Evolutionary conservation across 1,140 invertebrate genomes (phyloP).

Genomic region (Apis florea): DNA sequence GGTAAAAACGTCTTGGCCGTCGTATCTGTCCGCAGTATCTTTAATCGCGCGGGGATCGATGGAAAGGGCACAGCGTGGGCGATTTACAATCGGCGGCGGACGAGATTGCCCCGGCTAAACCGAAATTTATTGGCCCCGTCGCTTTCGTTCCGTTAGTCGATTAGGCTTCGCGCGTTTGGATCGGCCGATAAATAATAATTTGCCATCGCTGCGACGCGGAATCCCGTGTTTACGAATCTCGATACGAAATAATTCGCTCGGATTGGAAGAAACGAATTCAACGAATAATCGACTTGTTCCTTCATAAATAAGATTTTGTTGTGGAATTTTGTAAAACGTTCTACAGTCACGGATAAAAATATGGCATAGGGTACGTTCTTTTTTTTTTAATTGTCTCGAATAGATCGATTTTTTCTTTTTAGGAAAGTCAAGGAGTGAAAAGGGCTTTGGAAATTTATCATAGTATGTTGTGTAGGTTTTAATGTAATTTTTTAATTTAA

Average conservation of each 20-base stretch:
- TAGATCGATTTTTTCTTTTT: no score
- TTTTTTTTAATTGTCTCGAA: no score
- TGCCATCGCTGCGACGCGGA: slow-evolving; percentile 50
- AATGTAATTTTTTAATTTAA: no score
- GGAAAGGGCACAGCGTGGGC: slow-evolving; percentile 24
- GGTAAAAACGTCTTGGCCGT: slow-evolving; percentile 9
- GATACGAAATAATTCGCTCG: slow-evolving; percentile 40
- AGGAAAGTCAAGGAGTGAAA: no score
- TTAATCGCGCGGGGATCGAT: slow-evolving; percentile 39
- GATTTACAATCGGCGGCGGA: slow-evolving; percentile 40
- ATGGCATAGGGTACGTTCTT: no score
- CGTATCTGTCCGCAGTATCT: slow-evolving; percentile 5
- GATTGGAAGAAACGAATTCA: background rate
- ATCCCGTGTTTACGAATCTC: slow-evolving; percentile 42
- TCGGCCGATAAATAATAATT: slow-evolving; percentile 65
- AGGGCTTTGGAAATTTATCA: no score
- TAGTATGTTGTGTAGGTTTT: no score
- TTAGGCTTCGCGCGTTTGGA: slow-evolving; percentile 39
- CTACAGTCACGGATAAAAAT: no score
- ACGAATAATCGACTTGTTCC: no score
- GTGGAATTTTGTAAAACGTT: no score
- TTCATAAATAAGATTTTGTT: background rate
- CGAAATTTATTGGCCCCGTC: slow-evolving; percentile 51
- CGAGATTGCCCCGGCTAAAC: slow-evolving; percentile 44
- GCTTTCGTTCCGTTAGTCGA: slow-evolving; percentile 56